Base-by-base conservation (phyloP, 2,113 vertebrate species). In the Nothoprocta perdicaria region DNA sequence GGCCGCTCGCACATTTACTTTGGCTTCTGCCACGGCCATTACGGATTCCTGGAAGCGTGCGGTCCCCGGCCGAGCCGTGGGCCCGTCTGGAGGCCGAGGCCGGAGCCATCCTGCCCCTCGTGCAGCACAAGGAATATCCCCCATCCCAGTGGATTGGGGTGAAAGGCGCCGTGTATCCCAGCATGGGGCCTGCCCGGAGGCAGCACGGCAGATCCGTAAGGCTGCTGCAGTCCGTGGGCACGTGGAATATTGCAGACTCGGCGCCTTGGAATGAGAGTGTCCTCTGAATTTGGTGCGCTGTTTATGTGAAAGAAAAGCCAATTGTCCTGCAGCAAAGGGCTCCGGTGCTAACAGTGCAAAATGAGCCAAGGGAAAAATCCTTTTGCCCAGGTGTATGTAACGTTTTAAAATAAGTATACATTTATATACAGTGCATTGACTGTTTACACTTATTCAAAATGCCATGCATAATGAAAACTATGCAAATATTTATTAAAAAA, bases 401-500 rank as follows among this genome's bases (percentile, higher is more conserved):
- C 80, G 66, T 71, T 96, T 96, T 94, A 58, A 95, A 65, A 76
- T 86, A 94, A 80, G 65, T 81, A 72, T 75, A 80, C 14, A 6
- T 72, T 74, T 48, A 69, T 27, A 88, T 77, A 80, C 14, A 88
- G 88, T 83, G 89, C 15, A 85, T 24, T 66, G 80, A 91, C 29
- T 82, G 66, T 93, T 96, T 96, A 80, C 52, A 52, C n/a, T 74
- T 92, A 80, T n/a, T 85, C 89, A 26, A 86, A 96, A 89, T 74
- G 60, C 61, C 90, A 75, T 62, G 67, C 27, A 14, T 86, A 95
- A 94, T 76, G 62, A 96, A 92, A 96, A 83, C 65, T 62, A 92
- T 86, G 87, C 85, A 95, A 95, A 94, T 95, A 94, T 94, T 96
- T 96, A 86, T 88, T 93, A 96, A 48, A 96, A 48, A 97, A 97